Evolutionary conservation across 2,797 vertebrate species (phyloP), one percentile per base, ranked within the genome.

Genomic region (Lithobates pipiens): DNA sequence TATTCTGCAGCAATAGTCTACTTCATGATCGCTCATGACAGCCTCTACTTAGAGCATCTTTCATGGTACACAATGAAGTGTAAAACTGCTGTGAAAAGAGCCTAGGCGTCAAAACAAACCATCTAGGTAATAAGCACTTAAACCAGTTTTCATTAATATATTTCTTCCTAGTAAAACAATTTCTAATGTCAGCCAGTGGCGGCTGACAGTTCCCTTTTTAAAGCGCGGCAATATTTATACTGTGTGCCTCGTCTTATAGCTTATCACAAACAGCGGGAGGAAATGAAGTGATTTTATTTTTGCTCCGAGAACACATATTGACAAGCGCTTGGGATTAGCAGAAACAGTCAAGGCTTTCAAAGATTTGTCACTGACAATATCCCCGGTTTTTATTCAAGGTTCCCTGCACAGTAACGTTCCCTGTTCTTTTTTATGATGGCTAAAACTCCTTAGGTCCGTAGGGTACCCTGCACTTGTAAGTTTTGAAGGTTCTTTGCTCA

Each of bases 71-170:
- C 93, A 94, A 89, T 92, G 93, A 93, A 95, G 93, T 95, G 95
- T 94, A 92, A 95, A 94, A 93, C 94, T 91, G 93, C 93, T 89
- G 88, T 86, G 92, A 92, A 92, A 92, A 78, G 76, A 92, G 91
- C 93, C 91, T 77, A 42, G 92, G 91, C 95, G 94, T 94, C 93
- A 94, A 94, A 95, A 95, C 93, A 95, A 95, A 93, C 92, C 91
- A 90, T 93, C 91, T 92, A 68, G 0, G 88, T 95, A 95, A 95
- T 94, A 95, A 94, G 92, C 93, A 94, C 94, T 95, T 94, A 93
- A 95, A 91, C 79, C 90, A 90, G 89, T 94, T 94, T 94, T 95
- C 93, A 93, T 95, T 95, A 95, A 95, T 93, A 94, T 93, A 93
- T 95, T 94, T 94, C 92, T 94, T 90, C 77, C 92, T 91, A 91